A percentile compares a stretch with the other conserved stretches of the same genome.
phyloP scores from a whole-genome alignment of 2,113 vertebrate genomes.

The Lepisosteus oculatus region DNA sequence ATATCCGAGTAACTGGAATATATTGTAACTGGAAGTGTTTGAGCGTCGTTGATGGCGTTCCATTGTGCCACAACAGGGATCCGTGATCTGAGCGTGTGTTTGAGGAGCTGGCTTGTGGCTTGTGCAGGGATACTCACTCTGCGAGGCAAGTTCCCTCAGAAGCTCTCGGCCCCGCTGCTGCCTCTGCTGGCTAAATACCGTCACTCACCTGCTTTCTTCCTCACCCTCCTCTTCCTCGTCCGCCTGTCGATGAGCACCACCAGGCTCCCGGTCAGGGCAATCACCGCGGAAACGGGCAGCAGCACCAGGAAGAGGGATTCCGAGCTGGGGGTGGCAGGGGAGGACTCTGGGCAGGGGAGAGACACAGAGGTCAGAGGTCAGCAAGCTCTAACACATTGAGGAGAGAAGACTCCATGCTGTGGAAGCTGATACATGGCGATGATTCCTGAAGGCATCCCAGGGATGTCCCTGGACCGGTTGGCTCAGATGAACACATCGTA shows the following conservation, averaged over 20 bases:
- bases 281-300: constrained; percentile 38
- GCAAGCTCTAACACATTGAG: too few relatives aligned
- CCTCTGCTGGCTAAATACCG: too few relatives aligned
- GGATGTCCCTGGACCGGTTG: background rate
- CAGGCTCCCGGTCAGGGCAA: constrained; percentile 15
- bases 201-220: constrained; percentile 6
- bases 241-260: constrained; percentile 35
- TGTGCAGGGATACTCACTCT: too few relatives aligned
- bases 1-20: too few relatives aligned
- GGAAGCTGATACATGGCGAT: background rate
- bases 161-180: too few relatives aligned
- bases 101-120: too few relatives aligned
- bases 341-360: background rate
- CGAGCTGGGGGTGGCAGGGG: background rate
- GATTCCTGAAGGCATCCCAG: background rate
- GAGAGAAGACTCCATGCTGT: background rate
- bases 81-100: too few relatives aligned
- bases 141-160: too few relatives aligned
- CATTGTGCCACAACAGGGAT: too few relatives aligned
- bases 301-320: constrained; percentile 27
- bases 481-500: background rate
- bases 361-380: background rate
- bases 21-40: too few relatives aligned
- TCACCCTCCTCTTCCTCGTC: constrained; percentile 23
- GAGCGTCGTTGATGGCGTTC: too few relatives aligned